Base-by-base conservation (phyloP, 2,113 vertebrate species). In the Rhagologus leucostigma region DNA sequence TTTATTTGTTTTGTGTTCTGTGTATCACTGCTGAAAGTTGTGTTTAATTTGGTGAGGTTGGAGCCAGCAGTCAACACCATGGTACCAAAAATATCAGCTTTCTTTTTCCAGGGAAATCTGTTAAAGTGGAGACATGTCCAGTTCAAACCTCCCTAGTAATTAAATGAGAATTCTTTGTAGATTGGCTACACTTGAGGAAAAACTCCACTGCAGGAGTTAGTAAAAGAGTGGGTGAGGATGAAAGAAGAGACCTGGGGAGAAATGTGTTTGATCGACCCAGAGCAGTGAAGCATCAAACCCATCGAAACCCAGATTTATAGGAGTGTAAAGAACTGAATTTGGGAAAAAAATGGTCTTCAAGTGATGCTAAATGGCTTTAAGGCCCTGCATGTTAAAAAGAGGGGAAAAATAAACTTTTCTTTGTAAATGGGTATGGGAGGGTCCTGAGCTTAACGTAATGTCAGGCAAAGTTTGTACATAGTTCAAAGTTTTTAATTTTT, bases 381-480 rank as follows among this genome's bases (percentile, higher is more conserved):
- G 55, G 79, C 89, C 89, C 92, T 95, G 96, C 96, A 96, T 97
- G 96, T 49, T 74, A 35, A 79, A 76, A 80, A 37, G 44, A 24
- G 14, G 37, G 22, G 19, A 2, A 39, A 57, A 50, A 29, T 7
- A 41, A 73, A 30, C 60, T 73, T 89, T 79, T 71, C 44, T 80
- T 82, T 84, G 78, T 77, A 85, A 88, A 65, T 37, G 91, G 81
- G 55, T 0, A 18, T 53, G 90, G 92, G 65, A 83, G 78, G 79
- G 74, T 23, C 16, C 81, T 15, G 79, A 93, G 89, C 70, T 94
- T 60, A 85, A 80, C 4, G 16, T 83, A 53, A 86, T 10, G 62
- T 93, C 81, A 91, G 88, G 93, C 94, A 50, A 92, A 67, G 71
- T 95, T 97, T 98, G 97, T 98, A 97, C 37, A 98, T 98, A 97